Conservation (phyloP, 2,113 vertebrate genomes). For the Prochilodus magdalenae region DNA sequence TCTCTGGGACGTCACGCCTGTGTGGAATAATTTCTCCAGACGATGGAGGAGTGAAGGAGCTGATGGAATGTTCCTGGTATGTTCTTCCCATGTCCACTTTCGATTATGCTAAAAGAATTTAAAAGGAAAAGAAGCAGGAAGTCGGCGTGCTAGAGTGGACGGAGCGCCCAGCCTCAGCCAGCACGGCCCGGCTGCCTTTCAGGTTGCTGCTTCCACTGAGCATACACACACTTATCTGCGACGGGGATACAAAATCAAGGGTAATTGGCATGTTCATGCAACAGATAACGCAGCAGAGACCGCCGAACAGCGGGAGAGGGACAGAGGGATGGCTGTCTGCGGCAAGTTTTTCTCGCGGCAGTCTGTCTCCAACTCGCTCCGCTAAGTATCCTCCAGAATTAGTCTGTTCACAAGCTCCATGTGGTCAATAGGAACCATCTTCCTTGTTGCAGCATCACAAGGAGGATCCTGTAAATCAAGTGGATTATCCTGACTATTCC, state of each 20-base stretch:
- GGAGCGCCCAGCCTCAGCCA: slow-evolving; percentile 37
- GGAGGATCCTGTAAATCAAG: not conserved
- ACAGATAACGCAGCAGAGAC: slow-evolving; percentile 70
- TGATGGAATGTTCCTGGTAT: not conserved
- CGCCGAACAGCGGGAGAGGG: slow-evolving; percentile 69
- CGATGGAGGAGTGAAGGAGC: not conserved
- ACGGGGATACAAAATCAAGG: slow-evolving; percentile 69
- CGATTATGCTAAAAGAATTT: not conserved
- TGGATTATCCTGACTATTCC: no score
- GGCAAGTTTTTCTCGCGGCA: slow-evolving; percentile 69
- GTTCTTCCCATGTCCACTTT: not conserved
- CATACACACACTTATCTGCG: slow-evolving; percentile 73
- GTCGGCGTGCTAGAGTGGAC: not conserved
- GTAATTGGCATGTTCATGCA: slow-evolving; percentile 74
- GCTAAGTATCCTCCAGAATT: slow-evolving; percentile 54
- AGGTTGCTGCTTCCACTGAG: slow-evolving; percentile 64
- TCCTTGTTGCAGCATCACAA: slow-evolving; percentile 6
- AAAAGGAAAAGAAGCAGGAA: not conserved
- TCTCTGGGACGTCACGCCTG: not conserved
- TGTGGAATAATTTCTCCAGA: not conserved
- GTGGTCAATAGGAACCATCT: slow-evolving; percentile 47
- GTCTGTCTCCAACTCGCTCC: slow-evolving; percentile 66
- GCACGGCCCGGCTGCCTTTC: slow-evolving; percentile 60
- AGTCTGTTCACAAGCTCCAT: slow-evolving; percentile 24
- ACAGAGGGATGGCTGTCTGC: slow-evolving; percentile 51